A percentile compares a stretch with the other conserved stretches of the same genome.
Evolutionary conservation across 1,140 invertebrate genomes (phyloP).

Genomic region (Drosophila ohnishii): DNA sequence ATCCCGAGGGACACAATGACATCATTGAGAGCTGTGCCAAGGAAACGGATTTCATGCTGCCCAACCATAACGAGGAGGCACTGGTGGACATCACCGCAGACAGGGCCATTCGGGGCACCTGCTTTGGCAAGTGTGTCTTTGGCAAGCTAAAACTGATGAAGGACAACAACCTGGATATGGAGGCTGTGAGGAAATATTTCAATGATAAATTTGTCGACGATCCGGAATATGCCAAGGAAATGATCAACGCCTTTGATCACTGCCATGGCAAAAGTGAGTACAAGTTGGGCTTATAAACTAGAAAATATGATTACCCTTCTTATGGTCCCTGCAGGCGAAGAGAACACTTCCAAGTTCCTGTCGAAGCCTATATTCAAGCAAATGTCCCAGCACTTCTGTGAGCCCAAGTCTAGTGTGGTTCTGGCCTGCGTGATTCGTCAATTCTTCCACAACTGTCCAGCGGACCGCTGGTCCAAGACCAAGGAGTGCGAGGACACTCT

Average conservation of each 20-base stretch:
- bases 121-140: conserved; percentile 68
- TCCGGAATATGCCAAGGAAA: conserved; percentile 67
- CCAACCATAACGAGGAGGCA: conserved; percentile 50
- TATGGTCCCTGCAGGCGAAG: conserved; percentile 33
- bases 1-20: conserved; percentile 71
- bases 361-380: conserved; percentile 49
- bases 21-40: conserved; percentile 62
- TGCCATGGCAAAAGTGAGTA: conserved; percentile 64
- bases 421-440: conserved; percentile 67
- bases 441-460: conserved; percentile 73
- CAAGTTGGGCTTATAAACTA: rapidly evolving
- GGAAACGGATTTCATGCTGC: conserved; percentile 49
- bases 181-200: conserved; percentile 43
- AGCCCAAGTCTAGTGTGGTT: conserved; percentile 59
- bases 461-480: conserved; percentile 57
- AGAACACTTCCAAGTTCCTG: conserved; percentile 53
- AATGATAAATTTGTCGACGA: conserved; percentile 29
- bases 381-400: conserved; percentile 45
- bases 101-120: conserved; percentile 53
- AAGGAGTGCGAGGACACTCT: conserved; percentile 53
- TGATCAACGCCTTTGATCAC: conserved; percentile 70
- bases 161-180: conserved; percentile 53
- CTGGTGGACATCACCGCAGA: conserved; percentile 65
- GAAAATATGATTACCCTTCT: too few species aligned
- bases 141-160: conserved; percentile 54